These are phyloP conservation scores for Peromyscus leucopus DNA, from an alignment of 2,113 vertebrate species.

Conservation along the genomic window DNA sequence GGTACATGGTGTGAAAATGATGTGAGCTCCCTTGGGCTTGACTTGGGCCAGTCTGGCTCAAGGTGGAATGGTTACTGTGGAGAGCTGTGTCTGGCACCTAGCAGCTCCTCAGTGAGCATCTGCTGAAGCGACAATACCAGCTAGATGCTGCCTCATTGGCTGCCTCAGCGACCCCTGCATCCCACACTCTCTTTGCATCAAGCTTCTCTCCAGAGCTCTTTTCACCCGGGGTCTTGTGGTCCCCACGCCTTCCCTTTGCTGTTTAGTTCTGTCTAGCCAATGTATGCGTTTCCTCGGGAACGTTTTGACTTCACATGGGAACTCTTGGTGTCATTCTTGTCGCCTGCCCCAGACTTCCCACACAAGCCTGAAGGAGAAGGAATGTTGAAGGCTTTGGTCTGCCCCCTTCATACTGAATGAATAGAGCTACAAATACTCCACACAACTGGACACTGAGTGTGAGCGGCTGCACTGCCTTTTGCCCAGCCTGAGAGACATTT, in stretches of 20 bases:
- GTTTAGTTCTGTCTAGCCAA: slow-evolving; percentile 56
- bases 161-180: not conserved
- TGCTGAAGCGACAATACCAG: not conserved
- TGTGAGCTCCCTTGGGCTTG: not conserved
- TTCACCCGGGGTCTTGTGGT: not conserved
- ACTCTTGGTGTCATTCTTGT: slow-evolving; percentile 85
- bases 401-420: slow-evolving; percentile 26
- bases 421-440: slow-evolving; percentile 1
- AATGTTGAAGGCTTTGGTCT: slow-evolving; percentile 86
- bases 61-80: not conserved
- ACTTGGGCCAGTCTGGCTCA: not conserved
- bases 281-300: slow-evolving; percentile 62
- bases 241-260: not conserved
- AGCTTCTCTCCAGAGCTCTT: not conserved
- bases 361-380: slow-evolving; percentile 90
- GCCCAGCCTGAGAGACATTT: not conserved
- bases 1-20: not conserved
- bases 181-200: not conserved
- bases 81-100: not conserved
- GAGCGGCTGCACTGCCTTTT: slow-evolving; percentile 43
- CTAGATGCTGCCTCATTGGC: not conserved
- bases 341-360: slow-evolving; percentile 85
- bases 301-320: slow-evolving; percentile 78
- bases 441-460: not conserved
- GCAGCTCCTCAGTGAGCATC: not conserved